phyloP scores from a whole-genome alignment of 2,113 vertebrate genomes.

The Pungitius pungitius region DNA sequence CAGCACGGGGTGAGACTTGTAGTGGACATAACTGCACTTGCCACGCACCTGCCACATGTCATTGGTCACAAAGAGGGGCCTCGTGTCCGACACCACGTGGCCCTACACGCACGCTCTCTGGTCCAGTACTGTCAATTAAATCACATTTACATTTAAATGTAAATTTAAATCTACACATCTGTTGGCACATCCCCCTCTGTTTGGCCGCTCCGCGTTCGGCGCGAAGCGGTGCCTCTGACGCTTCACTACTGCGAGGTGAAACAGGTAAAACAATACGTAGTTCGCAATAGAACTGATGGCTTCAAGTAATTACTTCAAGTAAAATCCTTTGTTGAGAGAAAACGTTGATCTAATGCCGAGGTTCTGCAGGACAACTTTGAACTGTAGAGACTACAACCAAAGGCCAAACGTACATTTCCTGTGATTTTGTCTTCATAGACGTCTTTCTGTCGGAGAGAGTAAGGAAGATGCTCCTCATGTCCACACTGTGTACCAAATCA shows the following conservation, averaged over 20 bases:
- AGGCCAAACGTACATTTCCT: not conserved
- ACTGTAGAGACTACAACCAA: not conserved
- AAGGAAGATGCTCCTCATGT: not conserved
- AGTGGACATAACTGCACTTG: constrained; percentile 41
- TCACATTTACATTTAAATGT: too few relatives aligned
- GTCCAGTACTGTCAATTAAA: not conserved
- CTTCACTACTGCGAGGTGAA: constrained; percentile 1
- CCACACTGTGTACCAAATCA: not conserved
- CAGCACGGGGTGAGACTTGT: constrained; percentile 5
- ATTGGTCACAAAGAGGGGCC: constrained; percentile 45
- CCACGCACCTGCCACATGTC: constrained; percentile 36
- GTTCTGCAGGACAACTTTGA: not conserved
- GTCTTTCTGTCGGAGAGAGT: not conserved
- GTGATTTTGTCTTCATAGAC: not conserved
- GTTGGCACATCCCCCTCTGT: not conserved
- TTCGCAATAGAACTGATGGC: constrained; percentile 8
- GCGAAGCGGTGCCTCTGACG: too few relatives aligned
- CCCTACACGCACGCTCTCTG: not conserved
- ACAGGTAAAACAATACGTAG: not conserved
- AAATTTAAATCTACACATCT: too few relatives aligned
- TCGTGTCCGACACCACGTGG: constrained; percentile 1
- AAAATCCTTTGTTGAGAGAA: constrained; percentile 10
- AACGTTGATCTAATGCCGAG: not conserved
- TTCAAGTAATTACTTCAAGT: constrained; percentile 27
- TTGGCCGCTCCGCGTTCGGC: constrained; percentile 11